Percentiles rank a stretch among this genome's conserved stretches.
These are phyloP conservation scores for Thunnus thynnus DNA, from an alignment of 2,113 vertebrate species.

Conservation along the genomic window DNA sequence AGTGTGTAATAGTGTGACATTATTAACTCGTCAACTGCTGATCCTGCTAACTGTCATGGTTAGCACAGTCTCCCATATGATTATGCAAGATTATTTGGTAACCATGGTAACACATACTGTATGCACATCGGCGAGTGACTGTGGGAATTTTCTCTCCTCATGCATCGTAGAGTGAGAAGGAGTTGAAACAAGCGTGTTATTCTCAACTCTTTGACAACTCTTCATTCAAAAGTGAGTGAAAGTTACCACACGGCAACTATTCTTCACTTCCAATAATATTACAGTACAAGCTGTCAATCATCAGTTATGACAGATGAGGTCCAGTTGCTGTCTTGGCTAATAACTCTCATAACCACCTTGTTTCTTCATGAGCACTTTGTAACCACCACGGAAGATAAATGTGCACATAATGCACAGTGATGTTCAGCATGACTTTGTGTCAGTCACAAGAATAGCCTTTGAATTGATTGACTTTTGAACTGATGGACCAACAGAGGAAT, in stretches of 20 bases:
- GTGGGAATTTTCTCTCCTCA: no score
- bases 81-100: not conserved
- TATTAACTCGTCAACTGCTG: not conserved
- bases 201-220: no score
- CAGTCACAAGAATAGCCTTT: no score
- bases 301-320: not conserved
- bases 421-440: no score
- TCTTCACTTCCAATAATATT: no score
- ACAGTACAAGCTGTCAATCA: not conserved
- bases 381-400: not conserved
- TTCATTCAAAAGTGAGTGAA: no score
- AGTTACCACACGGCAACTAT: no score
- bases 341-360: not conserved
- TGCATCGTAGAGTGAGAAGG: no score
- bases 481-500: no score
- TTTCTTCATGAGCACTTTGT: slow-evolving; percentile 14
- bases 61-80: not conserved
- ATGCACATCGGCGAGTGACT: no score
- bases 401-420: not conserved
- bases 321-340: not conserved
- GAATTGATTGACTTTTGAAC: no score
- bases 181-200: no score
- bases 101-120: not conserved
- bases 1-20: not conserved
- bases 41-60: not conserved